These are phyloP conservation scores for Uromys caudimaculatus DNA, from an alignment of 2,797 vertebrate genomes.

Conservation along the genomic window DNA sequence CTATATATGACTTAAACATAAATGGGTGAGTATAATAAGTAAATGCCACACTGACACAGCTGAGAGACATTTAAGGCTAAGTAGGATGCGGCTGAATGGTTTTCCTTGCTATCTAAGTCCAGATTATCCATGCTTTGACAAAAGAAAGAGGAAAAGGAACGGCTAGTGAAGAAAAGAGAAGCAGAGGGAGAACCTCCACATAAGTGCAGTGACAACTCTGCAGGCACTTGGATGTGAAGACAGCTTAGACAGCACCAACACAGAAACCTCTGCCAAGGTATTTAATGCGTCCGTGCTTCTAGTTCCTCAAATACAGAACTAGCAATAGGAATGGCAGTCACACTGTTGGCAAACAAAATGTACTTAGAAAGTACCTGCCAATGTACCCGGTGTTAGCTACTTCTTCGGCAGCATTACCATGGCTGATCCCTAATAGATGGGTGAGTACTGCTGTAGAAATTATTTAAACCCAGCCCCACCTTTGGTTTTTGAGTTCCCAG, in stretches of 20 bases:
- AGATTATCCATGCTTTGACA: background rate
- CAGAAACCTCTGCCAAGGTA: background rate
- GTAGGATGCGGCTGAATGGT: background rate
- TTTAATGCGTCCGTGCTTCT: background rate
- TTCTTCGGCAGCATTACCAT: background rate
- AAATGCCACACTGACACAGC: background rate
- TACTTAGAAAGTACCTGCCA: background rate
- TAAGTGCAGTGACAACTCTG: background rate
- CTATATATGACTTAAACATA: slow-evolving; percentile 22
- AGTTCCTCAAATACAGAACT: background rate
- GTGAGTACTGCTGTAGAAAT: too few species aligned
- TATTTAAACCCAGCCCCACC: too few species aligned
- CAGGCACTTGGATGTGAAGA: background rate
- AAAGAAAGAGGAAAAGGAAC: slow-evolving; percentile 1
- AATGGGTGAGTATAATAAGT: background rate
- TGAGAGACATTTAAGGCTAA: slow-evolving; percentile 25
- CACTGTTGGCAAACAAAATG: background rate
- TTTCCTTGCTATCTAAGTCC: background rate
- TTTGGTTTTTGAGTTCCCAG: too few species aligned
- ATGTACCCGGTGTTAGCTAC: background rate
- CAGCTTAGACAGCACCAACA: background rate
- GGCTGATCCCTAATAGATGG: background rate
- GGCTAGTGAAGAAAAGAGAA: background rate
- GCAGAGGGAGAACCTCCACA: background rate
- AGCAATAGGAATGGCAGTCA: background rate